These are phyloP conservation scores for Brachyhypopomus occidentalis DNA, from an alignment of 2,113 vertebrate species.

Conservation along the genomic window DNA sequence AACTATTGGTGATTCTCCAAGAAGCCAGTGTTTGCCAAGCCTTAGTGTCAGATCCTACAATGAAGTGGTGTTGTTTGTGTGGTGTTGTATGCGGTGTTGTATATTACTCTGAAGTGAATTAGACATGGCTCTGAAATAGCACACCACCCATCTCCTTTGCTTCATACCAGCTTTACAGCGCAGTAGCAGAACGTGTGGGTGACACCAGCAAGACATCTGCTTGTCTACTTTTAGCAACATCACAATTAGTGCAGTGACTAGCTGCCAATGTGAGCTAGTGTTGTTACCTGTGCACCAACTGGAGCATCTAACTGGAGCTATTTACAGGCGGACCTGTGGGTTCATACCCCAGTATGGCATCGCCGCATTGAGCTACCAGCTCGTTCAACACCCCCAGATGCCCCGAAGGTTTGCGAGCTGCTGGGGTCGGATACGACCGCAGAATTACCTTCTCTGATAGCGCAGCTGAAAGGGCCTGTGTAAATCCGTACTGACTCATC, in stretches of 20 bases:
- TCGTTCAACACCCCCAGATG: constrained; percentile 2
- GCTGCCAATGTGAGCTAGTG: neutral
- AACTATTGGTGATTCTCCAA: neutral
- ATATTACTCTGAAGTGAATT: constrained; percentile 42
- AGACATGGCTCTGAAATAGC: constrained; percentile 29
- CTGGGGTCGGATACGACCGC: neutral
- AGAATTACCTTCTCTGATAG: constrained; percentile 22
- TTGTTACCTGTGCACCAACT: neutral
- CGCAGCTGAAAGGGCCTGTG: constrained; percentile 18
- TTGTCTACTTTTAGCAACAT: constrained; percentile 7
- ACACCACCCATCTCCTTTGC: neutral
- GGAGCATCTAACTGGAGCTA: neutral
- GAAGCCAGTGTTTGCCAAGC: neutral
- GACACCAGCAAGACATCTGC: constrained; percentile 25
- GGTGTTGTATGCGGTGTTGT: constrained; percentile 18
- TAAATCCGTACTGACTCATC: constrained; percentile 14
- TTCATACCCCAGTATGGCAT: neutral
- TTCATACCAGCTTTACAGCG: neutral
- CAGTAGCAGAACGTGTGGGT: constrained; percentile 22
- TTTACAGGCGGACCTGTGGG: neutral
- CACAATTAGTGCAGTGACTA: neutral
- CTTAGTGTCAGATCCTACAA: neutral
- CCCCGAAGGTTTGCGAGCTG: constrained; percentile 12
- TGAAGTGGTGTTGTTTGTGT: neutral
- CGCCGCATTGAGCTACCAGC: neutral